Evolutionary conservation across 1,140 invertebrate genomes (phyloP).

Genomic region (Eciton burchellii): DNA sequence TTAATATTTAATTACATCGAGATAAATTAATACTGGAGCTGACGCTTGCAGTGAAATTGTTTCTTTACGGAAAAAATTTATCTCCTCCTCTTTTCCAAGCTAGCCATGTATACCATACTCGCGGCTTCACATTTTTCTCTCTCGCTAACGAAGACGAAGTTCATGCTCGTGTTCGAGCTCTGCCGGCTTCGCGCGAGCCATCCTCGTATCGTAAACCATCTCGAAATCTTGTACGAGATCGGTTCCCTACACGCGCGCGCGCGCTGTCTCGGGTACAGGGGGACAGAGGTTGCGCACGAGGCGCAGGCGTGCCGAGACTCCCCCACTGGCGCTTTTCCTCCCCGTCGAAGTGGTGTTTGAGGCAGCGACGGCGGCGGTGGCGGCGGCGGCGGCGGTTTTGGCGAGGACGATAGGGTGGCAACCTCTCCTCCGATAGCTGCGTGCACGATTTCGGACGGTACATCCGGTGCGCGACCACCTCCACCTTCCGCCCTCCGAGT

Average conservation of each 20-base stretch:
- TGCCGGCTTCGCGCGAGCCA: constrained; percentile 17
- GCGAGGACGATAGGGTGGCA: constrained; percentile 68
- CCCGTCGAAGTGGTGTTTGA: constrained; percentile 63
- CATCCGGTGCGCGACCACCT: constrained; percentile 65
- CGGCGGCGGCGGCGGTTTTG: constrained; percentile 67
- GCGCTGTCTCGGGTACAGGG: constrained; percentile 57
- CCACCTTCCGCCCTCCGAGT: constrained; percentile 70
- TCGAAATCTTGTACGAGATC: constrained; percentile 65
- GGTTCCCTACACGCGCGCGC: constrained; percentile 50
- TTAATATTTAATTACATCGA: background rate
- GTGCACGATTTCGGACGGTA: constrained; percentile 66
- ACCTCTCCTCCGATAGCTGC: constrained; percentile 72
- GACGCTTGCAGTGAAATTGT: background rate
- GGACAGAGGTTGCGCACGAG: constrained; percentile 57
- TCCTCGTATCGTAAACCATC: constrained; percentile 65
- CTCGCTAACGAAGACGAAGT: background rate
- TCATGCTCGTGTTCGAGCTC: constrained; percentile 22
- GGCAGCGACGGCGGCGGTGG: constrained; percentile 58
- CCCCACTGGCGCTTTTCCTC: constrained; percentile 72
- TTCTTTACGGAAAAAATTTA: background rate
- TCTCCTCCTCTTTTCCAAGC: no score
- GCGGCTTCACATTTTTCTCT: background rate
- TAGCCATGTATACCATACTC: background rate
- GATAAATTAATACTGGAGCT: constrained; percentile 1
- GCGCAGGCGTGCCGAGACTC: constrained; percentile 78